Conservation (phyloP, 2,797 vertebrate species). For the Gila robusta region DNA sequence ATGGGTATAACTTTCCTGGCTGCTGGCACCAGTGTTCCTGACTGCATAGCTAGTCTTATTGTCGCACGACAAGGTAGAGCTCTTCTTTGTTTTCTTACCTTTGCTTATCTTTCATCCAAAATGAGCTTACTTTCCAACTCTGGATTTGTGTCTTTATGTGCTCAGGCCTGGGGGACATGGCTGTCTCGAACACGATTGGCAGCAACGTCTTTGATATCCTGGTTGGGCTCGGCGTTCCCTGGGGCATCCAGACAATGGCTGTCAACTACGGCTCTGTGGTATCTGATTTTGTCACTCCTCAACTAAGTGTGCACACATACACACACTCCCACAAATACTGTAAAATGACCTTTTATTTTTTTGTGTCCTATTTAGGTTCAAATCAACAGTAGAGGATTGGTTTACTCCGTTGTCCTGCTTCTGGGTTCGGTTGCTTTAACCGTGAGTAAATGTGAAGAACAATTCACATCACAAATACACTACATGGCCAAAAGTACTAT, state of each 20-base stretch:
- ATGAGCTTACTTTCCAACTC: constrained; percentile 54
- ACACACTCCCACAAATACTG: background rate
- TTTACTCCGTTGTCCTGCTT: constrained; percentile 86
- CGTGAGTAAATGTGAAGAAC: constrained; percentile 72
- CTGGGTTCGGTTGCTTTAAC: constrained; percentile 87
- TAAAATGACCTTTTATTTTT: constrained; percentile 20
- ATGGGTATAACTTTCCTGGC: constrained; percentile 92
- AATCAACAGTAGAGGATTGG: constrained; percentile 87
- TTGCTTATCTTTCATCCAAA: background rate
- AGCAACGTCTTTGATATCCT: constrained; percentile 91
- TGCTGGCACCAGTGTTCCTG: constrained; percentile 88
- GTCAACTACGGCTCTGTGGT: constrained; percentile 83
- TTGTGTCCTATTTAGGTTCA: constrained; percentile 74
- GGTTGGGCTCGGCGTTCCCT: constrained; percentile 85
- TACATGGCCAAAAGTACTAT: constrained; percentile 4
- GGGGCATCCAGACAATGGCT: constrained; percentile 87
- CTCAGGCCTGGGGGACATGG: constrained; percentile 87
- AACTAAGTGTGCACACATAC: background rate
- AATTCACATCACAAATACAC: background rate
- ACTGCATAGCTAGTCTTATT: constrained; percentile 90
- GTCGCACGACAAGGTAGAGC: constrained; percentile 87
- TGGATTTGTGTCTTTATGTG: constrained; percentile 24
- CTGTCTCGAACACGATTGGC: constrained; percentile 87
- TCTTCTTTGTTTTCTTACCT: background rate
- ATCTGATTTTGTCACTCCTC: constrained; percentile 53